Percentiles rank a stretch among this genome's conserved stretches.
Conservation (phyloP, 2,888 invertebrate genomes). For the Epiblema foenella region DNA sequence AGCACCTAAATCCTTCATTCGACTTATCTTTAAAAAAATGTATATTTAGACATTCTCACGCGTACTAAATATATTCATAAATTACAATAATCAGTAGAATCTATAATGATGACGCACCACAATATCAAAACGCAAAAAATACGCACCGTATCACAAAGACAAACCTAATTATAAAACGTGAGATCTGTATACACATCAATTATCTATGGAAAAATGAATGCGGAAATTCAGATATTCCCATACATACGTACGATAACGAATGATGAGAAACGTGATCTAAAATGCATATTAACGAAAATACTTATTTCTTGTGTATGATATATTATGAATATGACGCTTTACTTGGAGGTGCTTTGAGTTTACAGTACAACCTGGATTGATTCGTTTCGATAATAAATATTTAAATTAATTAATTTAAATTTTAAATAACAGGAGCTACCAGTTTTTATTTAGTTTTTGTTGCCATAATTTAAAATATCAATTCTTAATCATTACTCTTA, state of each 20-base stretch:
- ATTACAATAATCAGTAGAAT: constrained; percentile 3
- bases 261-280: constrained; percentile 35
- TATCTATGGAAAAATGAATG: constrained; percentile 40
- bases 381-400: too few species aligned
- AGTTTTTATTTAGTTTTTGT: too few species aligned
- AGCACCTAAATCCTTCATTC: neutral
- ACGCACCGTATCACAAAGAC: constrained; percentile 26
- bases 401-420: too few species aligned
- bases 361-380: too few species aligned
- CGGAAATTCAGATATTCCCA: constrained; percentile 37
- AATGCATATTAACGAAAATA: constrained; percentile 1
- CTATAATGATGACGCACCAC: constrained; percentile 14
- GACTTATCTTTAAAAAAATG: constrained; percentile 3
- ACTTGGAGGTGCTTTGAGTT: too few species aligned
- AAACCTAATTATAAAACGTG: constrained; percentile 34
- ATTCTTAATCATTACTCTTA: too few species aligned
- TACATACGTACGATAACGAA: constrained; percentile 13
- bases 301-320: neutral
- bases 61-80: neutral
- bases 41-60: neutral
- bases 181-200: constrained; percentile 17
- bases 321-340: neutral
- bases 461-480: too few species aligned
- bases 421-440: too few species aligned
- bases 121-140: constrained; percentile 22